Evolutionary conservation across 2,888 invertebrate genomes (phyloP), one percentile per base, ranked within the genome.

Genomic region (Gortyna flavago): DNA sequence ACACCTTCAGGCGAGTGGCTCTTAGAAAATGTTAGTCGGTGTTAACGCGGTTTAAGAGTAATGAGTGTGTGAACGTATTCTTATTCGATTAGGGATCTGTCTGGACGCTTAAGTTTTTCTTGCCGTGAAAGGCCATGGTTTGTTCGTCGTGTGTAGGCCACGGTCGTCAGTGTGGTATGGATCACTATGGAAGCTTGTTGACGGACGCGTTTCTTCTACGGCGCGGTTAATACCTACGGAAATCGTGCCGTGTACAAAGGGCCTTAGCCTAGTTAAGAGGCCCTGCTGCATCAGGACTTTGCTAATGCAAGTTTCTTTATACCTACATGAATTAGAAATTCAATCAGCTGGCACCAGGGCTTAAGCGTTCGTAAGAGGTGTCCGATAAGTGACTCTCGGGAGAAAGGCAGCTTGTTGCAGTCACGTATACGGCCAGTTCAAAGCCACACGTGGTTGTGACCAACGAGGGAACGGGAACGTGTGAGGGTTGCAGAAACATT

Each of bases 1-100:
- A 79, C 35, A 75, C 72, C 79, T 75, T n/a, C 70, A 70, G 83
- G 75, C 79, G 13, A 74, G 59, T 21, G 16, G 61, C 57, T 77
- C 68, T 80, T 83, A 74, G 77, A 84, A 75, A 51, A 54, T 64
- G 25, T 83, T 68, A 72, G 66, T 13, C 32, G 38, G 29, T 29
- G n/a, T 62, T 82, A 61, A 70, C 38, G 41, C 57, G 8, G 48
- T 57, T 80, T 67, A 48, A 11, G 21, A 62, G 29, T 62, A 62
- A 78, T 81, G 35, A 67, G 29, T 62, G 57, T 70, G 59, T 57
- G 44, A 72, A 66, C 32, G 25, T 29, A 25, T 67, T 62, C 6
- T 67, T 57, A 38, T 16, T 18, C 13, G 48, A 32, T 61, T 51
- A 76, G 32, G 21, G 61, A 32, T 69, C 59, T 13, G 11, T 51